Base-by-base conservation (phyloP, 2,797 vertebrate species). In the Perodicticus potto region DNA sequence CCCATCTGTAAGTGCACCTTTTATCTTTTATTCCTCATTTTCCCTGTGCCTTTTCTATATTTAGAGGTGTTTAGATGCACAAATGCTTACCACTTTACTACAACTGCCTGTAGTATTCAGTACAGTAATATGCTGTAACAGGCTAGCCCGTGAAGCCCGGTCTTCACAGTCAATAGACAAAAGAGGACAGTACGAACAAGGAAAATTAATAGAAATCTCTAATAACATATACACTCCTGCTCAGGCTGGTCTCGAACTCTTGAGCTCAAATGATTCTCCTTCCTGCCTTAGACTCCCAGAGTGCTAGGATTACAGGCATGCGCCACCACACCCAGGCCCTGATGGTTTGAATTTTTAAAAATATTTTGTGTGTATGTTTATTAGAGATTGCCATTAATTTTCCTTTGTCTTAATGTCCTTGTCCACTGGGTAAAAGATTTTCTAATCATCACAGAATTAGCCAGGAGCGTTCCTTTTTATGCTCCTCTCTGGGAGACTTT, bases 401-500 rank as follows among this genome's bases (percentile, higher is more conserved):
- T 74, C 57, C 73, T 67, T 20, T 61, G 5, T 67, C 59, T 69
- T 40, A 16, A 55, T 3, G 9, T 7, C 77, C 37, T 70, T 10
- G 6, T 67, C 37, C 43, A 25, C 20, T 8, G 34, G 74, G 37
- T 45, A 32, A 27, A 61, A 29, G 32, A 34, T 34, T 29, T 65
- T 32, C 43, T 19, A 5, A 20, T 49, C 53, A 1, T 78, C 55
- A 4, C 0, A 2, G 70, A 43, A 69, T 59, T 8, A n/a, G 34
- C 40, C 12, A 0, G 27, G 23, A 77, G 57, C 0, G 7, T 3
- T 65, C 4, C 22, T 67, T 74, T 61, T 74, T 53, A 57, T 67
- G 76, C 69, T 82, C 81, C n/a, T 65, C 76, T 57, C 70, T 10
- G 2, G 70, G 53, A 77, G 72, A 91, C 63, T 94, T 37, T 22